Conservation (phyloP, 1,140 invertebrate species). For the Drosophila sechellia region DNA sequence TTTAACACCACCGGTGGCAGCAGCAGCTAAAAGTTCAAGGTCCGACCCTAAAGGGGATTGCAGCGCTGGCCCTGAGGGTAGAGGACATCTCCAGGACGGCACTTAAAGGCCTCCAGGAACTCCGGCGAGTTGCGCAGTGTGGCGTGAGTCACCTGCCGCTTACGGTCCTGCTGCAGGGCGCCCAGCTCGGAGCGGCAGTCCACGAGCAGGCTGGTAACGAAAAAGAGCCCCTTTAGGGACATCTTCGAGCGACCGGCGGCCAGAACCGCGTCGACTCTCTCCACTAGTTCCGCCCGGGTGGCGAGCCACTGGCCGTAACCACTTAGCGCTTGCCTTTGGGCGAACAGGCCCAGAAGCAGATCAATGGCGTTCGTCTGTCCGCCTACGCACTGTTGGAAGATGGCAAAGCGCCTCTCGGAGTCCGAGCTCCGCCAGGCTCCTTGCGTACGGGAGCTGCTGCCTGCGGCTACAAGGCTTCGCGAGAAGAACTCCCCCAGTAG, state of each 20-base stretch:
- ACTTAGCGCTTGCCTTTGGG: constrained; percentile 47
- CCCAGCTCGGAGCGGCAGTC: constrained; percentile 46
- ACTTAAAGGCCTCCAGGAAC: constrained; percentile 66
- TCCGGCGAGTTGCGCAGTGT: constrained; percentile 60
- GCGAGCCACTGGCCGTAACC: constrained; percentile 57
- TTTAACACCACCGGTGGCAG: constrained; percentile 29
- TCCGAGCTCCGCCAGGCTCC: constrained; percentile 80
- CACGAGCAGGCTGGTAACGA: constrained; percentile 61
- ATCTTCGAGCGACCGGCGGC: constrained; percentile 56
- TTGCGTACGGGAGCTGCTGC: constrained; percentile 62
- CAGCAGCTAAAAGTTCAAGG: constrained; percentile 64
- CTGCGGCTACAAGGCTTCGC: constrained; percentile 61
- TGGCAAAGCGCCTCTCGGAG: constrained; percentile 60
- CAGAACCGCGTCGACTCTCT: constrained; percentile 48
- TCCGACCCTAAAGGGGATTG: constrained; percentile 38
- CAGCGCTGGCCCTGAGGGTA: constrained; percentile 21
- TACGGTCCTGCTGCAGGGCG: constrained; percentile 45
- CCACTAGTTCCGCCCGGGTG: constrained; percentile 4
- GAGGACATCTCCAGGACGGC: constrained; percentile 48
- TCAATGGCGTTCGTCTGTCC: constrained; percentile 54
- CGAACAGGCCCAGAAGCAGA: constrained; percentile 55
- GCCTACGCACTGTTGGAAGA: constrained; percentile 49
- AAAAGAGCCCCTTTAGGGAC: constrained; percentile 57
- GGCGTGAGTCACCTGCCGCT: constrained; percentile 49
- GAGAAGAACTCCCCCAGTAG: constrained; percentile 68